phyloP scores from a whole-genome alignment of 2,113 vertebrate genomes.

The Grallaria varia region DNA sequence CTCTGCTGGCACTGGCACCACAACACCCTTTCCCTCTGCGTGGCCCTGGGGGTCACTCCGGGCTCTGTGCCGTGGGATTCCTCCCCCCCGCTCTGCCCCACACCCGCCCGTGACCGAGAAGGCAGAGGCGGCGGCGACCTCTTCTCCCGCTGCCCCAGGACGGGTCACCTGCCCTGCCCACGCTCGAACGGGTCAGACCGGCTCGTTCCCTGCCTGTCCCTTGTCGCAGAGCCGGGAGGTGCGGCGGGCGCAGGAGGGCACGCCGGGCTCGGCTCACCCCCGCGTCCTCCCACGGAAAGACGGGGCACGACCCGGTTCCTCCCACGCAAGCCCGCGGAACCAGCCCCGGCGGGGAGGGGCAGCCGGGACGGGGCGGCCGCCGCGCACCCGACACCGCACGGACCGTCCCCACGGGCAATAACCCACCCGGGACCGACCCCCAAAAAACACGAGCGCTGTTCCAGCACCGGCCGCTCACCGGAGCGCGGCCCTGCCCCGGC shows the following conservation, averaged over 20 bases:
- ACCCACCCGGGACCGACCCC: not conserved
- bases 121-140: not conserved
- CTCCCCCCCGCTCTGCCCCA: not conserved
- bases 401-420: fast-evolving
- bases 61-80: not conserved
- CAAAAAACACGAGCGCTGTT: not conserved
- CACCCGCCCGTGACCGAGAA: not conserved
- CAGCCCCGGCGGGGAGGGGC: not conserved
- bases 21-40: not conserved
- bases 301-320: not conserved
- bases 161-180: not conserved
- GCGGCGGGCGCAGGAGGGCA: not conserved
- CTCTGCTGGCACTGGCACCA: not conserved
- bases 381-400: not conserved
- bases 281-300: too few species aligned
- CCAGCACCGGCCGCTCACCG: fast-evolving
- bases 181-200: not conserved
- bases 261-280: not conserved
- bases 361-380: not conserved
- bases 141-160: not conserved
- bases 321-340: not conserved
- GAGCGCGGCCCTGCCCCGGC: not conserved
- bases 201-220: not conserved
- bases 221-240: fast-evolving
- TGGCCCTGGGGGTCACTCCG: not conserved